Percentiles rank a stretch among this genome's conserved stretches.
Evolutionary conservation across 2,797 vertebrate species (phyloP).

Genomic region (Phataginus tricuspis): DNA sequence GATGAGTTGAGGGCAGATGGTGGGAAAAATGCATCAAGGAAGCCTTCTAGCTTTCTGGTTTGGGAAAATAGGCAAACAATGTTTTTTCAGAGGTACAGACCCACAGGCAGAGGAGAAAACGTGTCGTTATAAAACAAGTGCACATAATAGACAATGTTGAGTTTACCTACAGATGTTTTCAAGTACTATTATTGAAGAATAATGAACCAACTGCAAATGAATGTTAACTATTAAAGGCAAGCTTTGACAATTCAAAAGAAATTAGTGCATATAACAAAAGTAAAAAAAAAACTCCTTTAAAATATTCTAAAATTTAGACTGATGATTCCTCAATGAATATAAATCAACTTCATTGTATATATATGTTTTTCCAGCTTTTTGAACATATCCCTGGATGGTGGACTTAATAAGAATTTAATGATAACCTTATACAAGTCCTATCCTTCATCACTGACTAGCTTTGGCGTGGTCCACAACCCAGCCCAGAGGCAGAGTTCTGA

Average conservation of each 20-base stretch:
- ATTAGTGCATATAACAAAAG: background rate
- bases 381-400: background rate
- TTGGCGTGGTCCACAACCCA: background rate
- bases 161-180: background rate
- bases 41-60: background rate
- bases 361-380: background rate
- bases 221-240: conserved; percentile 1
- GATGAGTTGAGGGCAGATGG: background rate
- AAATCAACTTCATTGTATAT: background rate
- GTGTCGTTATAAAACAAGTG: background rate
- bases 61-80: background rate
- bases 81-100: background rate
- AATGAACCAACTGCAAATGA: background rate
- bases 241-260: conserved; percentile 16
- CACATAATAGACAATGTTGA: rapidly evolving
- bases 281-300: background rate
- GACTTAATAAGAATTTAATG: background rate
- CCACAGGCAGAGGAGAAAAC: background rate
- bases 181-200: background rate
- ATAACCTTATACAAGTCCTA: background rate
- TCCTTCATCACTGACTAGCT: background rate
- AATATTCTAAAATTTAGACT: background rate
- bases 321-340: background rate
- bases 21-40: background rate
- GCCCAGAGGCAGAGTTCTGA: background rate